A percentile compares a stretch with the other conserved stretches of the same genome.
These are phyloP conservation scores for Poeciliopsis paucimaculata DNA, from an alignment of 2,797 vertebrate species.

Conservation along the genomic window DNA sequence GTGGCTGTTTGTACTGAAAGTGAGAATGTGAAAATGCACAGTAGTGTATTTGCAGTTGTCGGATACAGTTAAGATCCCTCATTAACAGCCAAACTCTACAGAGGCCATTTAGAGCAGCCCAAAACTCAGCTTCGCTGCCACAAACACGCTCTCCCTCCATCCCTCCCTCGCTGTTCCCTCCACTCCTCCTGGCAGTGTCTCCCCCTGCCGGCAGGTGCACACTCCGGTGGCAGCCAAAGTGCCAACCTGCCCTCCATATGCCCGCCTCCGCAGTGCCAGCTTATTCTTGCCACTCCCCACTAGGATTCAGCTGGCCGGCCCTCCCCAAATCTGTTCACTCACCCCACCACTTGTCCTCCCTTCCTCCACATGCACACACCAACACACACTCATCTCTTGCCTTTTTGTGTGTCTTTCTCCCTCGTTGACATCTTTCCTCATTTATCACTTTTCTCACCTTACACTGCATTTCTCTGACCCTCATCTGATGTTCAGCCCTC, in stretches of 20 bases:
- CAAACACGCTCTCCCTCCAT: constrained; percentile 19
- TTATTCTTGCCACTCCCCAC: constrained; percentile 82
- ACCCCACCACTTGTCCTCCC: constrained; percentile 34
- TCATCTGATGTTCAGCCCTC: constrained; percentile 44
- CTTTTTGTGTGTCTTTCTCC: neutral
- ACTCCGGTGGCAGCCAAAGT: constrained; percentile 80
- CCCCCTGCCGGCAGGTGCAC: constrained; percentile 83
- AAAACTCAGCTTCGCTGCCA: constrained; percentile 50
- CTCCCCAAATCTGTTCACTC: constrained; percentile 71
- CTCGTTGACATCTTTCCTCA: constrained; percentile 22
- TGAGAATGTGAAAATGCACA: constrained; percentile 30
- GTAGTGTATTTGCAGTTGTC: constrained; percentile 53
- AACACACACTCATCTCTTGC: neutral
- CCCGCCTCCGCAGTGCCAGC: constrained; percentile 83
- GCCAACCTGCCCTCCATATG: constrained; percentile 87
- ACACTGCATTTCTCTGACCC: constrained; percentile 50
- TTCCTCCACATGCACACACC: constrained; percentile 10
- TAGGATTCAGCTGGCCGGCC: constrained; percentile 70
- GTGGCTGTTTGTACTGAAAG: constrained; percentile 27
- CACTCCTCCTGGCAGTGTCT: constrained; percentile 72
- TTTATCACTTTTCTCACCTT: constrained; percentile 60
- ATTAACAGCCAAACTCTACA: constrained; percentile 70
- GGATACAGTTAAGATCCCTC: constrained; percentile 63
- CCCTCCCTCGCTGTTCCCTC: constrained; percentile 35
- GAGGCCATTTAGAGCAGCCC: constrained; percentile 51